phyloP scores from a whole-genome alignment of 2,888 invertebrate species.

The Pyrocoelia pectoralis region DNA sequence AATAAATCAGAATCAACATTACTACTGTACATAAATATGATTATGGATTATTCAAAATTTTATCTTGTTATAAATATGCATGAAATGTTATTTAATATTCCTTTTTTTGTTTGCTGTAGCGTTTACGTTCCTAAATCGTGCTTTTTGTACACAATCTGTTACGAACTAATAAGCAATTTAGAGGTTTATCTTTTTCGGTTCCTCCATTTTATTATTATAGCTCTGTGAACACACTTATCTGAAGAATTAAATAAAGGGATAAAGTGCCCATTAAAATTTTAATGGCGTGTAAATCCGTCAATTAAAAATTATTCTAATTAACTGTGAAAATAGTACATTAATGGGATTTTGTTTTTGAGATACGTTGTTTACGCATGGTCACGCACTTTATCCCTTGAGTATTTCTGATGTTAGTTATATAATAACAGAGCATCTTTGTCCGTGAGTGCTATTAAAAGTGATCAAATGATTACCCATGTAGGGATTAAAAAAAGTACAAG shows the following conservation, averaged over 20 bases:
- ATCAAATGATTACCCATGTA: no score
- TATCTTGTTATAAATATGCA: conserved; percentile 26
- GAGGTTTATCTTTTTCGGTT: not conserved
- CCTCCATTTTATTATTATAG: no score
- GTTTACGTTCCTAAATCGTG: conserved; percentile 23
- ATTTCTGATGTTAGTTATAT: no score
- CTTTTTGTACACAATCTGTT: conserved; percentile 11
- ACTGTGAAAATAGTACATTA: no score
- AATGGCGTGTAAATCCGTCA: no score
- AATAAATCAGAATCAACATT: conserved; percentile 5
- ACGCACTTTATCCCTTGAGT: no score
- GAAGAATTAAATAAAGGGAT: not conserved
- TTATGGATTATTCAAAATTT: conserved; percentile 14
- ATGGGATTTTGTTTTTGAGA: no score
- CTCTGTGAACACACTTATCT: not conserved
- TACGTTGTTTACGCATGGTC: no score
- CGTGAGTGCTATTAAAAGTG: no score
- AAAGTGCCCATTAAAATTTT: not conserved
- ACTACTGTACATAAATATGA: conserved; percentile 3
- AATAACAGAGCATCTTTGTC: no score
- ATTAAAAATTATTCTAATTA: no score
- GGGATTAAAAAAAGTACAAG: no score
- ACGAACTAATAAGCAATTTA: conserved; percentile 2
- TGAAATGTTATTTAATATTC: conserved; percentile 25
- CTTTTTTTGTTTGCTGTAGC: conserved; percentile 19